Evolutionary conservation across 2,888 invertebrate genomes (phyloP).

Genomic region (Eristalis pertinax): DNA sequence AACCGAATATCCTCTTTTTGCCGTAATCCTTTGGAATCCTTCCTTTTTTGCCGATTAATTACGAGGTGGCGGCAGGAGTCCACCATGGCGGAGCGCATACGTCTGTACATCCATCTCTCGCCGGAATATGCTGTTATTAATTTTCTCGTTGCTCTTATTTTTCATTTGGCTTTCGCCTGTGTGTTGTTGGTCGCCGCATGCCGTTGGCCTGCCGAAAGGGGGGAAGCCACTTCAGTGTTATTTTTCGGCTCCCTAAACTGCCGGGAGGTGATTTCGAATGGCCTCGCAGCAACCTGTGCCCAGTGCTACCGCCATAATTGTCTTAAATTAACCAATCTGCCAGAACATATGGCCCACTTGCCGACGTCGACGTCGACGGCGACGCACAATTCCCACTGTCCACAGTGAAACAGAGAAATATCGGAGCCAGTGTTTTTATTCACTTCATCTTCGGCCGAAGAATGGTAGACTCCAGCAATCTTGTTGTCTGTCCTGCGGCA

Average conservation of each 20-base stretch:
- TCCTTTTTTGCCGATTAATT: conserved; percentile 55
- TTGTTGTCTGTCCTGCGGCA: conserved; percentile 80
- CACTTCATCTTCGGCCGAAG: not conserved
- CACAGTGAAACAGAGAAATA: not conserved
- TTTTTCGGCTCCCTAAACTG: conserved; percentile 56
- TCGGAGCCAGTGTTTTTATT: conserved; percentile 31
- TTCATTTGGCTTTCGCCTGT: conserved; percentile 70
- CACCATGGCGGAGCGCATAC: conserved; percentile 12
- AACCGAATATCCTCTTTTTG: conserved; percentile 29
- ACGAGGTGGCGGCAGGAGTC: conserved; percentile 55
- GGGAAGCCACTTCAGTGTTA: conserved; percentile 7
- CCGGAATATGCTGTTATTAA: conserved; percentile 65
- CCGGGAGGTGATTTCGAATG: conserved; percentile 69
- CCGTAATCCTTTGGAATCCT: conserved; percentile 38
- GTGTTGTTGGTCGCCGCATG: not conserved
- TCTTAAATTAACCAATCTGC: conserved; percentile 73
- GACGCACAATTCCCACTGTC: conserved; percentile 22
- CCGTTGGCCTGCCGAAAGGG: not conserved
- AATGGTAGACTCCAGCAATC: conserved; percentile 75
- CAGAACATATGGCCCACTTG: conserved; percentile 60
- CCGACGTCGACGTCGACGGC: not conserved
- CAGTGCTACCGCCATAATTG: conserved; percentile 73
- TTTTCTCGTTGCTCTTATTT: conserved; percentile 73
- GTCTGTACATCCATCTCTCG: conserved; percentile 36
- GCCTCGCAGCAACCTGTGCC: conserved; percentile 66